Percentiles rank a stretch among this genome's conserved stretches.
phyloP scores from a whole-genome alignment of 1,140 invertebrate species.

The Leptoteleia sp. region DNA sequence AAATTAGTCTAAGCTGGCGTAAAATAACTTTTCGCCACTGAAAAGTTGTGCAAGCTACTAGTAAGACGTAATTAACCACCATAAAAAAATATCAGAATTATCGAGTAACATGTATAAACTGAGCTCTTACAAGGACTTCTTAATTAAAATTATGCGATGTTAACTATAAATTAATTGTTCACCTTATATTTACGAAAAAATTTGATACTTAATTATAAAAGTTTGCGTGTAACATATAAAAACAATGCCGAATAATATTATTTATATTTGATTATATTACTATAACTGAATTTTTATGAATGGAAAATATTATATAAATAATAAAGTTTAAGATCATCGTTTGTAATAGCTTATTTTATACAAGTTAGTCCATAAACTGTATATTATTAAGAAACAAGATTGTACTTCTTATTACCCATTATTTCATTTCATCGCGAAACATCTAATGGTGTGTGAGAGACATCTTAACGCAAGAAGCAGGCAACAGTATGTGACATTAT shows the following conservation, averaged over 20 bases:
- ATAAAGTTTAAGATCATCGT: too few relatives aligned
- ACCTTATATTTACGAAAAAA: neutral
- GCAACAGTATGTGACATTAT: conserved; percentile 16
- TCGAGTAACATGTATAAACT: conserved; percentile 23
- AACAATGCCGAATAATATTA: too few relatives aligned
- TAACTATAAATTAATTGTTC: conserved; percentile 11
- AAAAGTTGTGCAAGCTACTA: conserved; percentile 23
- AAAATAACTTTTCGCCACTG: conserved; percentile 9
- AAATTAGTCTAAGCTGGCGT: conserved; percentile 23
- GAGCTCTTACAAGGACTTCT: conserved; percentile 7
- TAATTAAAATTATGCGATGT: conserved; percentile 26
- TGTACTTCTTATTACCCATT: neutral
- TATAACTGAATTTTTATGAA: too few relatives aligned
- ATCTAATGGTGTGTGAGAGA: neutral
- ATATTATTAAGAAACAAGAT: neutral
- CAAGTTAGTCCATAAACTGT: neutral
- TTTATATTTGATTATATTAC: too few relatives aligned
- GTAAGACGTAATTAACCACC: conserved; percentile 17
- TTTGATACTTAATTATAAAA: too few relatives aligned
- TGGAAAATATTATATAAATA: too few relatives aligned
- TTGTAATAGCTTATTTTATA: too few relatives aligned
- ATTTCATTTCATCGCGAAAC: neutral
- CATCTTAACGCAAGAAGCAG: conserved; percentile 3
- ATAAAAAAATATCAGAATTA: conserved; percentile 24
- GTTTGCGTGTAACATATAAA: too few relatives aligned